Percentiles rank a stretch among this genome's conserved stretches.
Evolutionary conservation across 1,140 invertebrate species (phyloP).

Genomic region (Apis florea): DNA sequence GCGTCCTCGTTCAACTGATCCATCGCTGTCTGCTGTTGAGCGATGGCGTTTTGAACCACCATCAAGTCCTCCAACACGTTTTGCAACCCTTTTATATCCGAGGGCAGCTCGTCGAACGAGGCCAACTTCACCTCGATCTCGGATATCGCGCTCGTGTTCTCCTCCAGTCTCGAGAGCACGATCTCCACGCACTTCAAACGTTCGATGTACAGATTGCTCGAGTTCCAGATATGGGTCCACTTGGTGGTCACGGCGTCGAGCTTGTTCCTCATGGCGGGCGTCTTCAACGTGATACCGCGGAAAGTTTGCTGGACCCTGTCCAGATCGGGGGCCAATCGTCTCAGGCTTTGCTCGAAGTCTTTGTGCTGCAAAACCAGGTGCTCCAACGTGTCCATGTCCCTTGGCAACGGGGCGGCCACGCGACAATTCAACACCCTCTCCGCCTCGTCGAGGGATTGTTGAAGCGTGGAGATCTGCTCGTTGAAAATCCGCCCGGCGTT

Average conservation of each 20-base stretch:
- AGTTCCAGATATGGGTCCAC: slow-evolving; percentile 94
- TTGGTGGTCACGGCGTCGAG: slow-evolving; percentile 92
- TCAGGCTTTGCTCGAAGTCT: slow-evolving; percentile 89
- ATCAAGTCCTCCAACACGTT: slow-evolving; percentile 88
- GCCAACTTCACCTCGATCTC: slow-evolving; percentile 95
- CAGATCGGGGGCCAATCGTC: slow-evolving; percentile 88
- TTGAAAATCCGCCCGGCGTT: slow-evolving; percentile 92
- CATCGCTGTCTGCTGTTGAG: slow-evolving; percentile 91
- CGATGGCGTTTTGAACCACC: slow-evolving; percentile 89
- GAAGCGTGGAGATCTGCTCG: slow-evolving; percentile 90
- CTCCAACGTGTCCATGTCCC: slow-evolving; percentile 92
- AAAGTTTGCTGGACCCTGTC: slow-evolving; percentile 91
- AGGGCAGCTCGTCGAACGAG: slow-evolving; percentile 90
- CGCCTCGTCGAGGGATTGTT: slow-evolving; percentile 90
- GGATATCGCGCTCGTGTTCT: slow-evolving; percentile 92
- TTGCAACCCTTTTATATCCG: slow-evolving; percentile 88
- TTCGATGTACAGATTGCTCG: slow-evolving; percentile 93
- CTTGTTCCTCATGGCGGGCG: slow-evolving; percentile 93
- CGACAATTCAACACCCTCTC: slow-evolving; percentile 91
- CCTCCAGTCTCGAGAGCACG: slow-evolving; percentile 93
- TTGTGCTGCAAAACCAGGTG: slow-evolving; percentile 94
- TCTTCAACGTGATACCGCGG: slow-evolving; percentile 90
- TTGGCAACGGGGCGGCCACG: slow-evolving; percentile 89
- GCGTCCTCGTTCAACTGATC: slow-evolving; percentile 95
- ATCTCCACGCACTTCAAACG: slow-evolving; percentile 95